Conservation (phyloP, 2,113 vertebrate genomes). For the Bucco capensis region DNA sequence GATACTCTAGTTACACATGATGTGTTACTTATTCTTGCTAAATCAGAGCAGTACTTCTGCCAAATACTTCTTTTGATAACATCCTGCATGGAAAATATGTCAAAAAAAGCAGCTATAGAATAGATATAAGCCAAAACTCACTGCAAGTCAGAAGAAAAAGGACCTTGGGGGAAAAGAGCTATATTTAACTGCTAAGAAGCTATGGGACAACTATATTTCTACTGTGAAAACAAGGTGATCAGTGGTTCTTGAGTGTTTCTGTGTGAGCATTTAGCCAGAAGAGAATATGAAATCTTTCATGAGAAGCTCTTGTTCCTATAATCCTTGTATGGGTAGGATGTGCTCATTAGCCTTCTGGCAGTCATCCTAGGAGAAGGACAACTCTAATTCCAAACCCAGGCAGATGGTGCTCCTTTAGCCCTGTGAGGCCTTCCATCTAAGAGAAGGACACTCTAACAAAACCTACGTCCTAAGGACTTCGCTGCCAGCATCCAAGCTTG, state of each 20-base stretch:
- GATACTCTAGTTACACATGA: not conserved
- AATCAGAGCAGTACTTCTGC: not conserved
- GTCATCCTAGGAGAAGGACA: too few relatives aligned
- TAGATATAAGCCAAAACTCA: not conserved
- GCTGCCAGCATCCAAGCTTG: too few relatives aligned
- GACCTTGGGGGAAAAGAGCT: not conserved
- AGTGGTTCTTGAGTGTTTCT: not conserved
- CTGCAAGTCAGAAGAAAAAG: not conserved
- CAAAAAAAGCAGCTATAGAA: not conserved
- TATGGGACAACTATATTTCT: slow-evolving; percentile 11
- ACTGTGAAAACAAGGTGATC: not conserved
- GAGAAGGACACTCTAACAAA: too few relatives aligned
- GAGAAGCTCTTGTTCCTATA: not conserved
- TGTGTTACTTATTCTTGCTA: not conserved
- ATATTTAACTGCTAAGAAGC: slow-evolving; percentile 14
- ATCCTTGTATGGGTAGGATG: too few relatives aligned
- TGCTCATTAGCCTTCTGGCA: too few relatives aligned
- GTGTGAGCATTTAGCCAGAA: not conserved
- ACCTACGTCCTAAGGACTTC: too few relatives aligned
- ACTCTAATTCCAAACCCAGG: too few relatives aligned
- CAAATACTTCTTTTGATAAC: not conserved
- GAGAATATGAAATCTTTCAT: not conserved
- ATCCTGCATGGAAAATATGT: not conserved
- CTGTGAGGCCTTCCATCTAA: too few relatives aligned
- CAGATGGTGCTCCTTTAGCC: too few relatives aligned